Evolutionary conservation across 1,140 invertebrate species (phyloP).

Genomic region (Ooceraea biroi): DNA sequence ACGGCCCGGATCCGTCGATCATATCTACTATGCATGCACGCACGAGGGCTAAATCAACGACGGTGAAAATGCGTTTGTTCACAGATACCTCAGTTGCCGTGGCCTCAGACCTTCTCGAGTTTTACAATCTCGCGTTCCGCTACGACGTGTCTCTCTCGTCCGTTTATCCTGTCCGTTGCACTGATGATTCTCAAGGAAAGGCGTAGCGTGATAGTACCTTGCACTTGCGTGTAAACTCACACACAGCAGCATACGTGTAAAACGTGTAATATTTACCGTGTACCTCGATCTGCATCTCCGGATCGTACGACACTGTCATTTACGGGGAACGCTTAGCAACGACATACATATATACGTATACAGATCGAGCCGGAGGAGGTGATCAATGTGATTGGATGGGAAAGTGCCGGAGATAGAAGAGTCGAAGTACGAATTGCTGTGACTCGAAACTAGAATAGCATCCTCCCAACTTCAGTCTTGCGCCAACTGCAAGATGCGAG

Average conservation of each 20-base stretch:
- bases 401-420: constrained; percentile 10
- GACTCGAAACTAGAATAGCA: not conserved
- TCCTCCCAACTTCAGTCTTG: too few species aligned
- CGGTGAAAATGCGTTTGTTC: constrained; percentile 76
- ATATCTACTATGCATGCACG: constrained; percentile 56
- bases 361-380: not conserved
- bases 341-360: not conserved
- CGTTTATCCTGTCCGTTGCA: constrained; percentile 31
- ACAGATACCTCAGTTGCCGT: constrained; percentile 84
- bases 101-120: constrained; percentile 77
- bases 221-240: constrained; percentile 51
- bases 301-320: constrained; percentile 1
- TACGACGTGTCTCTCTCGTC: constrained; percentile 38
- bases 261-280: not conserved
- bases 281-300: not conserved
- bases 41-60: constrained; percentile 63
- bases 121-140: constrained; percentile 46
- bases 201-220: constrained; percentile 34
- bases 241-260: constrained; percentile 26
- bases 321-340: not conserved
- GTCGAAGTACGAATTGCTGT: not conserved
- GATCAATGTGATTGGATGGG: not conserved
- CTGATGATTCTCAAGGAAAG: constrained; percentile 29
- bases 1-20: constrained; percentile 65
- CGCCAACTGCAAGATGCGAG: not conserved